Base-by-base conservation (phyloP, 2,113 vertebrate species). In the Isichthys henryi region DNA sequence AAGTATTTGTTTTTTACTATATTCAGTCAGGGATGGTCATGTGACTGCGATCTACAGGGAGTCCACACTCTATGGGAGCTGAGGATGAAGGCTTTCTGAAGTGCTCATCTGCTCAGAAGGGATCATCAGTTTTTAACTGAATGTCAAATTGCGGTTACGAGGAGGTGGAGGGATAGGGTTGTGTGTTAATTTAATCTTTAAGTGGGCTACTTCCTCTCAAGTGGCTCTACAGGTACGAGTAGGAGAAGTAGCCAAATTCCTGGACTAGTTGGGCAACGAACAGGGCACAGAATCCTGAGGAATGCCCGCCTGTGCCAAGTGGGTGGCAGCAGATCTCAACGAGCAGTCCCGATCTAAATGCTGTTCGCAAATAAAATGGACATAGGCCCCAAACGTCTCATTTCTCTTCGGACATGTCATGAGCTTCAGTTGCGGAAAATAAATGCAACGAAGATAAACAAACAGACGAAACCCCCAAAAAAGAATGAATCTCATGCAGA, bases 181-280 rank as follows among this genome's bases (percentile, higher is more conserved):
- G 82, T 5, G 23, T 23, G 82, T 19, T 43, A 19, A 17, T 82
- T 82, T 35, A 74, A 91, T 49, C 50, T 90, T 83, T 58, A 92
- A 92, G 92, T 92, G 85, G 86, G 86, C 90, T 90, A 91, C 90
- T 92, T 93, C 91, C 90, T 92, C 88, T 91, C 89, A 88, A 88
- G 62, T 77, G 46, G 88, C 9, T 91, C 86, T 70, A 88, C 89
- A 89, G 45, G 90, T 82, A 27, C 13, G 48, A 58, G 35, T 6
- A 31, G 50, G 39, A 27, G 10, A n/a, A 35, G 9, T 17, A 88
- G 74, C 88, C 31, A 43, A 19, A 13, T 43, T 83, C 83, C 9
- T 15, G 6, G 21, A 13, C 35, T n/a, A 27, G 52, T 53, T 53
- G 88, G 50, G 19, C 39, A 21, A 52, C 19, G 11, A 46, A 52